Percentiles rank a stretch among this genome's conserved stretches.
Evolutionary conservation across 2,797 vertebrate genomes (phyloP).

Genomic region (Catharus ustulatus): DNA sequence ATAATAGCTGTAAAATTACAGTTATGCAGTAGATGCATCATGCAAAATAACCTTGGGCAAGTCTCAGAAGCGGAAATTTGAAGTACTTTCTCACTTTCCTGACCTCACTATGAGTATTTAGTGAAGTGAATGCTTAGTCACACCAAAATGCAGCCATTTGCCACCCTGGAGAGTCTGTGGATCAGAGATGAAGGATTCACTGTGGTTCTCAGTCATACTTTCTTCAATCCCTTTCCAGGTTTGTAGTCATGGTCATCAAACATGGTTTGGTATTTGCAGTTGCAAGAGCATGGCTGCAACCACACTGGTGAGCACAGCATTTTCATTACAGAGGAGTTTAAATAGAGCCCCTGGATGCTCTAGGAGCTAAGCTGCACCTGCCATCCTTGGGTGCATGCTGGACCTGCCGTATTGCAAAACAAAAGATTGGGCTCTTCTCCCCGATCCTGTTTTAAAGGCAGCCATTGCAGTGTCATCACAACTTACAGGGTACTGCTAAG

Average conservation of each 20-base stretch:
- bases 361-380: neutral
- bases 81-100: neutral
- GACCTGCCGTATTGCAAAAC: neutral
- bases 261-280: neutral
- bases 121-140: neutral
- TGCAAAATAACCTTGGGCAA: neutral
- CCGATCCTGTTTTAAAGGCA: neutral
- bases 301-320: neutral
- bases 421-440: accelerated
- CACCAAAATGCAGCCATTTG: neutral
- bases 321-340: neutral
- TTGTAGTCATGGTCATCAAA: neutral
- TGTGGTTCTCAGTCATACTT: neutral
- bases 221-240: neutral
- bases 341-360: neutral
- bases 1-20: constrained; percentile 21
- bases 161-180: neutral
- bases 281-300: neutral
- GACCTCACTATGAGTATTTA: neutral
- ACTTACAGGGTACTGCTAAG: neutral
- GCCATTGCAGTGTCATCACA: neutral
- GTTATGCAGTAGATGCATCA: neutral
- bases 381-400: neutral
- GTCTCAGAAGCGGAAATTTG: neutral
- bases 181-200: neutral